phyloP scores from a whole-genome alignment of 1,140 invertebrate genomes.

The Charaxes varanes region DNA sequence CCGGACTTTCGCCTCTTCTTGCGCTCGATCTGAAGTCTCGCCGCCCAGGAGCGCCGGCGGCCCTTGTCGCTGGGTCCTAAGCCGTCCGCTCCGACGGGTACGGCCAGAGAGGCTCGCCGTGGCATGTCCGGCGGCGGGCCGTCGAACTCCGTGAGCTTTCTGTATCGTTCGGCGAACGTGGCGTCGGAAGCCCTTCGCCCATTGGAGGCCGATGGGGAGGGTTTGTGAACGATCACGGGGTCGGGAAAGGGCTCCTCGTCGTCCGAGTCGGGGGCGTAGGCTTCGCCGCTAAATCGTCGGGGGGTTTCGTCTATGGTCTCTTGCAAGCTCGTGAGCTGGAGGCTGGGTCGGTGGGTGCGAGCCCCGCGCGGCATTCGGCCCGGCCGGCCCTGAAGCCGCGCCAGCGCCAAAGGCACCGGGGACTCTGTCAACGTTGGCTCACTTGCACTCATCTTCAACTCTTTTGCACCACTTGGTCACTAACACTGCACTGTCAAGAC shows the following conservation, averaged over 20 bases:
- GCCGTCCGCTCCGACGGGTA: conserved; percentile 72
- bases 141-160: conserved; percentile 71
- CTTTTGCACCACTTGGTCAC: conserved; percentile 34
- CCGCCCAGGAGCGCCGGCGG: conserved; percentile 77
- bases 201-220: conserved; percentile 43
- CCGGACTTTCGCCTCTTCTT: conserved; percentile 68
- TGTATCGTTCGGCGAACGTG: conserved; percentile 57
- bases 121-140: conserved; percentile 57
- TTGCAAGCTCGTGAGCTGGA: conserved; percentile 57
- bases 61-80: conserved; percentile 76
- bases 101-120: conserved; percentile 83
- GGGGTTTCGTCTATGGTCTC: conserved; percentile 59
- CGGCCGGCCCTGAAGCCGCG: conserved; percentile 47
- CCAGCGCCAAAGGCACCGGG: conserved; percentile 61
- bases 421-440: conserved; percentile 62
- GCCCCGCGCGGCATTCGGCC: conserved; percentile 38
- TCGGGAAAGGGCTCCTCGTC: conserved; percentile 68
- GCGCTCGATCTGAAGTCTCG: conserved; percentile 60
- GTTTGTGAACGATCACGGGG: conserved; percentile 39
- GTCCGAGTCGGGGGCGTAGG: conserved; percentile 52
- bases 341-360: conserved; percentile 51
- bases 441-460: conserved; percentile 51
- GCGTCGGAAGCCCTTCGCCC: conserved; percentile 60
- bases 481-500: conserved; percentile 7
- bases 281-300: conserved; percentile 60